Base-by-base conservation (phyloP, 2,888 invertebrate species). In the Hydrotaea diabolus region DNA sequence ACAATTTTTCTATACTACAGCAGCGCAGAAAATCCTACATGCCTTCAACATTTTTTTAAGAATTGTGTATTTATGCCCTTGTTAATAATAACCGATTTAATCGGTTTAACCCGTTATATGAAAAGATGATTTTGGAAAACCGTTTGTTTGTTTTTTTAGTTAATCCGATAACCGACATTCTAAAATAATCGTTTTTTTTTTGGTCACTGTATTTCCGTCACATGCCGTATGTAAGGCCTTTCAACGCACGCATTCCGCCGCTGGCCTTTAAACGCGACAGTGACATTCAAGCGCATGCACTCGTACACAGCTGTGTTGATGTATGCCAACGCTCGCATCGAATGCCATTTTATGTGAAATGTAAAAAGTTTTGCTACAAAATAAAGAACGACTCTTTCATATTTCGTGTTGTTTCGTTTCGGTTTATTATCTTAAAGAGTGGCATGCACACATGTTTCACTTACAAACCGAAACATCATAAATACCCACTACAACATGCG, bases 391-490 rank as follows among this genome's bases (percentile, higher is more conserved):
- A 72, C 72, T 73, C 36, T 73, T 57, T 57, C 55, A 55, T 55
- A 55, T 55, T 21, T 21, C 11, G 1, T 55, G 21, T 4, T 55
- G 19, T 55, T 55, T 11, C 26, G 57, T 57, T 57, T 57, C 19
- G 73, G 15, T 59, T 59, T 73, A 73, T 73, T 57, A 73, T 73
- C 57, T 57, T 17, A 19, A 39, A 31, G 57, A 21, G 23, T 49
- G 43, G 62, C 17, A 64, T 31, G 49, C 49, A 13, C n/a, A 49
- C 49, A 49, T 49, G n/a, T n/a, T 49, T 49, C 49, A 49, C n/a
- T 49, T n/a, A 49, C n/a, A n/a, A 15, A 49, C 3, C 15, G 7
- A 4, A 4, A 49, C 49, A 49, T n/a, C 49, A 49, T 49, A 49
- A 15, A 49, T n/a, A 49, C 49, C 2, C 13, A 43, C 43, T 13